Evolutionary conservation across 1,140 invertebrate species (phyloP).

Genomic region (Leptinotarsa defecta): DNA sequence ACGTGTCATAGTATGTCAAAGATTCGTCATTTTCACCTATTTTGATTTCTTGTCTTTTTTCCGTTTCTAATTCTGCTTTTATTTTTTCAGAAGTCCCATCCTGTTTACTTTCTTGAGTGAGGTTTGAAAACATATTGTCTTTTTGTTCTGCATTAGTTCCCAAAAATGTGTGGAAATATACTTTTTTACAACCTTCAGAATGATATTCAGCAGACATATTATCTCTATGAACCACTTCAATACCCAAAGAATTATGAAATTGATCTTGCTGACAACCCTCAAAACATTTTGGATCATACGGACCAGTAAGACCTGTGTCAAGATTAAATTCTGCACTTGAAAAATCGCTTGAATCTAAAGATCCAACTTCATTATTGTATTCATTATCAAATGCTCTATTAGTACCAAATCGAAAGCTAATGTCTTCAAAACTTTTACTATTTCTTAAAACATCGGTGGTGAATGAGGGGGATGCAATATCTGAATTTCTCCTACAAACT

Average conservation of each 20-base stretch:
- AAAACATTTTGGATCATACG: slow-evolving; percentile 14
- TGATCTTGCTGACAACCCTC: background rate
- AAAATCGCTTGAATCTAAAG: background rate
- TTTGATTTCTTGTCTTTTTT: background rate
- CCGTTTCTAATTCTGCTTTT: background rate
- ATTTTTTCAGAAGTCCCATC: background rate
- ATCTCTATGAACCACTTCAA: background rate
- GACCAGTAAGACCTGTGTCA: slow-evolving; percentile 24
- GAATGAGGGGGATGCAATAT: background rate
- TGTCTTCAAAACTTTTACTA: slow-evolving; percentile 40
- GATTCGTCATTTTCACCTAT: background rate
- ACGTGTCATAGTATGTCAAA: slow-evolving; percentile 11
- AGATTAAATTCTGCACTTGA: slow-evolving; percentile 40
- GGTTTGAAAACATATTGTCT: too few relatives aligned
- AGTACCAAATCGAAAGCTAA: slow-evolving; percentile 34
- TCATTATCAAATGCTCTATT: too few relatives aligned
- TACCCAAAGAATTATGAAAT: background rate
- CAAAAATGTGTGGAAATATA: too few relatives aligned
- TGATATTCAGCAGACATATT: too few relatives aligned
- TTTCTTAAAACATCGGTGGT: background rate
- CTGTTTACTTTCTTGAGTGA: too few relatives aligned
- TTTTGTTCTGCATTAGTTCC: too few relatives aligned
- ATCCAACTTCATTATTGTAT: too few relatives aligned
- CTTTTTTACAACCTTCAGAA: too few relatives aligned
- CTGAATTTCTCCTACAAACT: slow-evolving; percentile 22